Evolutionary conservation across 2,797 vertebrate genomes (phyloP).

Genomic region (Remorina albescens): DNA sequence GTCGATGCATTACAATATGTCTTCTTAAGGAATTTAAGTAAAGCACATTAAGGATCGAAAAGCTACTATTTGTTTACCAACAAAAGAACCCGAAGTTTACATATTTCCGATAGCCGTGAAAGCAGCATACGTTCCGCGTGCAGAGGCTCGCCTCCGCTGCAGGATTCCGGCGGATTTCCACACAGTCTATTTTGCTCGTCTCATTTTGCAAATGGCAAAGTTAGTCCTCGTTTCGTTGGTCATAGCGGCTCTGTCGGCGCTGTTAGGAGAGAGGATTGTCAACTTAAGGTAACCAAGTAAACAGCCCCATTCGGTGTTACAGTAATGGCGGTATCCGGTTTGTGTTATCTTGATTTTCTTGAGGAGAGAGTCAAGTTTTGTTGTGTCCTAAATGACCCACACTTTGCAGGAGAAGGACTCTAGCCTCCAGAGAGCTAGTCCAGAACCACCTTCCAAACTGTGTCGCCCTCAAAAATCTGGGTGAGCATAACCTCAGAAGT

Average conservation of each 20-base stretch:
- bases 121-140: slow-evolving; percentile 34
- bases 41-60: not conserved
- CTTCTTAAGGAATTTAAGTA: not conserved
- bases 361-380: not conserved
- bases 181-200: accelerated
- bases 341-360: not conserved
- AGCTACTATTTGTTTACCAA: not conserved
- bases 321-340: too few species aligned
- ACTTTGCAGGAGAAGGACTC: slow-evolving; percentile 56
- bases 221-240: slow-evolving; percentile 36
- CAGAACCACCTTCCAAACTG: slow-evolving; percentile 79
- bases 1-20: not conserved
- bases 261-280: slow-evolving; percentile 72
- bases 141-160: not conserved
- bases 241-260: slow-evolving; percentile 55
- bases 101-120: slow-evolving; percentile 19
- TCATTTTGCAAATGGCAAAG: slow-evolving; percentile 68
- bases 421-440: slow-evolving; percentile 64
- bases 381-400: not conserved
- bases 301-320: too few species aligned
- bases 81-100: not conserved
- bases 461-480: slow-evolving; percentile 66
- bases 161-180: not conserved
- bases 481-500: slow-evolving; percentile 35
- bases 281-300: slow-evolving; percentile 61